Evolutionary conservation across 2,888 invertebrate species (phyloP), one percentile per base, ranked within the genome.

Genomic region (Drosophila subquinaria): DNA sequence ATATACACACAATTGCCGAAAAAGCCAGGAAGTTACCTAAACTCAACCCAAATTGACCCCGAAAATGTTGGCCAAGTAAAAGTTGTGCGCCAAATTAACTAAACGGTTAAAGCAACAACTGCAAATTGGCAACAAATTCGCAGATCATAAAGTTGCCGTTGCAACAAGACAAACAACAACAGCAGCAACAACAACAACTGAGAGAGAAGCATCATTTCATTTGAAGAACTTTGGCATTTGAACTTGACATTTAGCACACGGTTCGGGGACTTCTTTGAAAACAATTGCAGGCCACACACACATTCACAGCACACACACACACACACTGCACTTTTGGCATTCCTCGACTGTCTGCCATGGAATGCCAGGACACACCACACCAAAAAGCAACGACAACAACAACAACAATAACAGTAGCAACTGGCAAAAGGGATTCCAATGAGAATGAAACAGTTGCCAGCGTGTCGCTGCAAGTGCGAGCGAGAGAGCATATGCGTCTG

Each of bases 211-310:
- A 89, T 88, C 88, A 89, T 85, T 88, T 88, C 78, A 76, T 88
- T 83, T 89, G 84, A 84, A 81, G 84, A 89, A 89, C 90, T 88
- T 88, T 88, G 85, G 79, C 88, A 90, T 90, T 88, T 88, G 88
- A 88, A 88, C 88, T 88, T 88, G 88, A 88, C 88, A 90, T 90
- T 88, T 88, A 82, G 79, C 86, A 87, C 89, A 83, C 83, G 89
- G 75, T 78, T 77, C 79, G 81, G 87, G 72, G 79, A 88, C 89
- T 86, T 81, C 82, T 80, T 87, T 78, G 82, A 80, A 90, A 88
- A 90, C 90, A 88, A 90, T 90, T 90, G 79, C 83, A 79, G 76
- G 75, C 48, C 79, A 79, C 66, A 81, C 50, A 64, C 52, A 55
- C 60, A 27, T 27, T 5, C 45, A 38, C 40, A 45, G 51, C 38